Evolutionary conservation across 2,797 vertebrate species (phyloP), one percentile per base, ranked within the genome.

Genomic region (Mus caroli): DNA sequence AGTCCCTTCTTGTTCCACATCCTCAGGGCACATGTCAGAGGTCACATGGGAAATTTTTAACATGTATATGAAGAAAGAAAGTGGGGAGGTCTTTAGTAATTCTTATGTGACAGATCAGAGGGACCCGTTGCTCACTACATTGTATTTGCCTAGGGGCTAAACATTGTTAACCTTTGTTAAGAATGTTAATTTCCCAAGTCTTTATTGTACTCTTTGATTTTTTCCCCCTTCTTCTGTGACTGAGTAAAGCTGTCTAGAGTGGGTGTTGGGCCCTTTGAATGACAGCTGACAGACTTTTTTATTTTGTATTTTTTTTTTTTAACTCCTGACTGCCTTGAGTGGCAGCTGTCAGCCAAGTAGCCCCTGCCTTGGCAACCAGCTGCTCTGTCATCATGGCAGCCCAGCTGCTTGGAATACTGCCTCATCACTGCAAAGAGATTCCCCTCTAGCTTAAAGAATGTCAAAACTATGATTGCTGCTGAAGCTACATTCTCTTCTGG

Each of bases 61-160:
- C 77, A 83, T 26, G 20, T 40, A 52, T 37, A 13, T 73, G 73
- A 62, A 90, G 43, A 62, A 86, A 88, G 67, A 87, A 79, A 78
- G 58, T 83, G n/a, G 11, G n/a, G 84, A 82, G 79, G 64, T 40
- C 13, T 12, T 95, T 79, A 67, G 46, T 92, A 69, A 67, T 73
- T 85, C 69, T 94, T 96, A 6, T 13, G n/a, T 87, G 78, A 83
- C 62, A 91, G 64, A 91, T 91, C 78, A 83, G 78, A 80, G 40
- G 26, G 11, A 40, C 37, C 26, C 28, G 17, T 10, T 0, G 5
- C 78, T 90, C 54, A 19, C 75, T 83, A 91, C 43, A 31, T 56
- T 20, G 28, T 58, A 17, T 83, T 82, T 83, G 52, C 60, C 19
- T 82, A 60, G 64, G 50, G 78, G 37, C 79, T 69, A 71, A 82